Evolutionary conservation across 2,888 invertebrate genomes (phyloP).

Genomic region (Isotomurus palustris): DNA sequence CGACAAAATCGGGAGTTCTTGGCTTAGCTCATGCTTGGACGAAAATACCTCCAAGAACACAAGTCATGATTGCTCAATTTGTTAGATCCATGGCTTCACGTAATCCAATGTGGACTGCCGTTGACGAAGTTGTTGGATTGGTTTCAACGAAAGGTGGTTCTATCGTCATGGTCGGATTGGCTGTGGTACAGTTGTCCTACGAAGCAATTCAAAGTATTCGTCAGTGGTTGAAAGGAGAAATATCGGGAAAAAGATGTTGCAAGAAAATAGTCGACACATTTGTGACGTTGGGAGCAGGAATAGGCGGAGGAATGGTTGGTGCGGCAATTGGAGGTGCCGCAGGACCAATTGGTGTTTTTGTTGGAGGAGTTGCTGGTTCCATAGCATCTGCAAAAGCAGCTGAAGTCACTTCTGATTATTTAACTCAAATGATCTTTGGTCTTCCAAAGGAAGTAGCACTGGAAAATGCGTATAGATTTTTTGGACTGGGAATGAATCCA

Average conservation of each 20-base stretch:
- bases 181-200: constrained; percentile 4
- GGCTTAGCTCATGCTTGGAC: constrained; percentile 14
- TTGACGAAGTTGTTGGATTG: constrained; percentile 4
- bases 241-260: constrained; percentile 16
- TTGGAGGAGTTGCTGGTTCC: constrained; percentile 5
- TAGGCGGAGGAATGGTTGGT: constrained; percentile 18
- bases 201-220: constrained; percentile 2
- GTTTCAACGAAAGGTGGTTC: constrained; percentile 8
- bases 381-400: neutral
- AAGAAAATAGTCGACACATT: constrained; percentile 12
- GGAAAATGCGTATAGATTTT: constrained; percentile 16
- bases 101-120: neutral
- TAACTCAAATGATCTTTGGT: constrained; percentile 12
- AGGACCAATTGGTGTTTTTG: constrained; percentile 8
- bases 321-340: constrained; percentile 6
- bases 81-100: neutral
- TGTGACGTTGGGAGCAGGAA: neutral
- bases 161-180: constrained; percentile 9
- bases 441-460: constrained; percentile 11
- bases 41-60: neutral
- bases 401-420: neutral
- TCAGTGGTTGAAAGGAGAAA: constrained; percentile 21
- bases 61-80: neutral
- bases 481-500: constrained; percentile 10
- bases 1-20: neutral